Base-by-base conservation (phyloP, 2,888 invertebrate genomes). In the Leucozona laternaria region DNA sequence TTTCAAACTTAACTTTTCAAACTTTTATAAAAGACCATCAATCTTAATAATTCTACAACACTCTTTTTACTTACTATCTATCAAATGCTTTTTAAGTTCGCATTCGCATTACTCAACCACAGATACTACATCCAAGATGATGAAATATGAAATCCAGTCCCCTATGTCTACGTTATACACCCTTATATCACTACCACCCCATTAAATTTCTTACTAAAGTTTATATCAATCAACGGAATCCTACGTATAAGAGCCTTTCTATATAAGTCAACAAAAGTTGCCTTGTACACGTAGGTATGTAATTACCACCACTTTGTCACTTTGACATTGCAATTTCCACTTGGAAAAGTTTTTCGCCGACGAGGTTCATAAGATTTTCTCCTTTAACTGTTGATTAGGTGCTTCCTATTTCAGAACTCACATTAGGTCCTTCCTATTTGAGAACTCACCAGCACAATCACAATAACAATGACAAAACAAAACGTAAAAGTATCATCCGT, bases 281-380 rank as follows among this genome's bases (percentile, higher is more conserved):
- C 25, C 28, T 40, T 43, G 6, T 25, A 4, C 6, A 28, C 3
- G 0, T 28, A 4, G 2, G 31, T 31, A 53, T 53, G 62, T 62
- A 62, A 62, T 62, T 62, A 62, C 40, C 62, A 20, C n/a, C 43
- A 43, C 17, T 45, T 28, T 62, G 40, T 62, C 43, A 43, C 43
- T 62, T 43, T 43, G 25, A 43, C 43, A 57, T 31, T 34, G 28
- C 2, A 34, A 31, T 55, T 25, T n/a, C 25, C 25, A 53, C 20
- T 43, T n/a, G 25, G 62, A 25, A 62, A 43, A 43, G n/a, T 62
- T 62, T 62, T 17, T 25, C n/a, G n/a, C n/a, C n/a, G n/a, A 17
- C 0, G 25, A 62, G 28, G 28, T 62, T 17, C 62, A 11, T 6
- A 25, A 43, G 11, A 43, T 28, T 25, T 45, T 25, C 22, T 22